Percentiles rank a stretch among this genome's conserved stretches.
phyloP scores from a whole-genome alignment of 2,113 vertebrate genomes.

The Erinaceus europaeus region DNA sequence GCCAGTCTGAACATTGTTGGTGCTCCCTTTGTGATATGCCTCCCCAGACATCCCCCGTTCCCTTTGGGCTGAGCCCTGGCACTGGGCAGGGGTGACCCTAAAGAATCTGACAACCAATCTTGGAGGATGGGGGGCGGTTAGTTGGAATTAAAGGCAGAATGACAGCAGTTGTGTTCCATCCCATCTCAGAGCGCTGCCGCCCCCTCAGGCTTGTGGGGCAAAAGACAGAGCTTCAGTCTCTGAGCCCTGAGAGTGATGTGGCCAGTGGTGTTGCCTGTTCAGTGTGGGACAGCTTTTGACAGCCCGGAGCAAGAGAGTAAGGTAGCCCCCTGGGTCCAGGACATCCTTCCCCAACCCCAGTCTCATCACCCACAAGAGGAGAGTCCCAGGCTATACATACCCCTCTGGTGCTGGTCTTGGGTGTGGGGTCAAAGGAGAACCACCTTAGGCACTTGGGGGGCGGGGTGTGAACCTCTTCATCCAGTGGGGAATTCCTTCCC shows the following conservation, averaged over 20 bases:
- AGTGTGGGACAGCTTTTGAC: neutral
- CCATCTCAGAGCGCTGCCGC: conserved; percentile 56
- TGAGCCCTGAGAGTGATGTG: neutral
- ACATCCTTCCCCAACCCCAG: neutral
- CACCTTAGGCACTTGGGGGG: no score
- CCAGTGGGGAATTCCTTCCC: neutral
- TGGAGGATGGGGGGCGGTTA: neutral
- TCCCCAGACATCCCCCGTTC: neutral
- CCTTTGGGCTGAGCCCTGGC: neutral
- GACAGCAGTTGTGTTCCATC: neutral
- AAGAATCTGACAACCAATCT: conserved; percentile 17
- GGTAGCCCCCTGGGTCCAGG: neutral
- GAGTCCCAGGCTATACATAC: neutral
- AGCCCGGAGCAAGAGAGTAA: neutral
- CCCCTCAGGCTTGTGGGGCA: conserved; percentile 40
- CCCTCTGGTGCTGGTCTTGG: no score
- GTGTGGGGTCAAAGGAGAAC: neutral
- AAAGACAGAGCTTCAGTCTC: conserved; percentile 28
- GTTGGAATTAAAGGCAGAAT: neutral
- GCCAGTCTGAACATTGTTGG: neutral
- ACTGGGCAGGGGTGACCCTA: neutral
- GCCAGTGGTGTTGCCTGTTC: neutral
- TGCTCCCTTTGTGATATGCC: conserved; percentile 21
- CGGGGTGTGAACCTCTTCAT: neutral
- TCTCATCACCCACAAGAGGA: accelerated